phyloP scores from a whole-genome alignment of 2,113 vertebrate genomes.

The Orientallactaga bullata region DNA sequence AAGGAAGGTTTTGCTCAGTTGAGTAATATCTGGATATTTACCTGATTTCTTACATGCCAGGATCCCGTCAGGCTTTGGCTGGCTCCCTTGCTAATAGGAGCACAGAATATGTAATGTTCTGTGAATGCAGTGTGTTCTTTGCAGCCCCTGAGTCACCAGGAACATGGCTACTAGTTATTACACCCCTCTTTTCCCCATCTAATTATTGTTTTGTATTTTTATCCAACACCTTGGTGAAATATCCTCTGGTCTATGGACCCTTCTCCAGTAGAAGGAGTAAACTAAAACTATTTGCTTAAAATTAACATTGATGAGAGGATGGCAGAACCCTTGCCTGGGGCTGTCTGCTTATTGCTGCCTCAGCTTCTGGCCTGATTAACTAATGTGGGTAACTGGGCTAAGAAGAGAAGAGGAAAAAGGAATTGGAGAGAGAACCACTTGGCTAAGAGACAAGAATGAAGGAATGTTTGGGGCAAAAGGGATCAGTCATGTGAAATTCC shows the following conservation, averaged over 20 bases:
- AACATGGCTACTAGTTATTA: neutral
- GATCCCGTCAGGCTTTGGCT: neutral
- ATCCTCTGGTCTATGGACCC: slow-evolving; percentile 15
- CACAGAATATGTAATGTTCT: neutral
- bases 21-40: neutral
- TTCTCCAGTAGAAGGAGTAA: slow-evolving; percentile 21
- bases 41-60: slow-evolving; percentile 4
- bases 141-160: neutral
- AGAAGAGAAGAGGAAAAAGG: neutral
- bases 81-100: neutral
- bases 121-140: neutral
- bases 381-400: neutral
- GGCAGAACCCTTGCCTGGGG: neutral
- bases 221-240: slow-evolving; percentile 36
- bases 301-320: neutral
- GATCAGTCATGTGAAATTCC: neutral
- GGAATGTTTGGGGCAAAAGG: neutral
- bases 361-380: neutral
- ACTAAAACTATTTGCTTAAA: slow-evolving; percentile 29
- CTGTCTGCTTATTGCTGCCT: neutral
- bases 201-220: slow-evolving; percentile 50
- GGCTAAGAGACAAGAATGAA: neutral
- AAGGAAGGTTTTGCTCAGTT: neutral
- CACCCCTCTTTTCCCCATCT: neutral
- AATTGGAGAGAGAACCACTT: neutral